phyloP scores from a whole-genome alignment of 2,113 vertebrate species.

The Scolopax mira region DNA sequence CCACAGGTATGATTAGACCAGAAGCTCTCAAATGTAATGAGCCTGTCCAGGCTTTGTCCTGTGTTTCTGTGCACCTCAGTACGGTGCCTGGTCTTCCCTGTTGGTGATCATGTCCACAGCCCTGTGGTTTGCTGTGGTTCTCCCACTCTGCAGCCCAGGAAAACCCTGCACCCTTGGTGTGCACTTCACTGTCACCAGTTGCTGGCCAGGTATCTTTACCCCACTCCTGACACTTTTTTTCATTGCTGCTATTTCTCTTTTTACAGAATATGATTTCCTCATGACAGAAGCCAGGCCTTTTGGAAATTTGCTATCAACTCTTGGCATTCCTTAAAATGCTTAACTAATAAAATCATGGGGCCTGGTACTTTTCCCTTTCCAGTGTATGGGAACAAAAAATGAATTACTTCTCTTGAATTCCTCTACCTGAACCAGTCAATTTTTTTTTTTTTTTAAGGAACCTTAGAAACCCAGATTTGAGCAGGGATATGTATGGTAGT shows the following conservation, averaged over 20 bases:
- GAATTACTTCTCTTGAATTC: neutral
- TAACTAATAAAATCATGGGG: neutral
- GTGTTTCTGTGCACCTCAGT: neutral
- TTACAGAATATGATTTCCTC: neutral
- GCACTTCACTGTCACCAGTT: neutral
- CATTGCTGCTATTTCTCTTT: neutral
- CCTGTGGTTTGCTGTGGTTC: neutral
- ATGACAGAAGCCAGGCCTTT: neutral
- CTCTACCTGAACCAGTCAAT: neutral
- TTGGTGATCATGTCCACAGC: neutral
- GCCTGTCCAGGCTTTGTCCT: neutral
- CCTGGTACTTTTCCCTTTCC: neutral
- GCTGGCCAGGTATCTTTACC: neutral
- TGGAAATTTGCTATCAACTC: slow-evolving; percentile 23
- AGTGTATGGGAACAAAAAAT: neutral
- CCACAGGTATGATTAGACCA: neutral
- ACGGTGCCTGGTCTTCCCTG: neutral
- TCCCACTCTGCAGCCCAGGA: neutral
- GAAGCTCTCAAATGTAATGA: neutral
- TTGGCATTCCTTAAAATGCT: neutral
- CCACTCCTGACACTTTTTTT: neutral
- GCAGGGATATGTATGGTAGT: neutral
- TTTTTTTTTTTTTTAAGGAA: neutral
- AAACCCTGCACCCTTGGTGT: neutral
- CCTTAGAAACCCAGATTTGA: neutral